Evolutionary conservation across 1,140 invertebrate genomes (phyloP).

Genomic region (Nephotettix cincticeps): DNA sequence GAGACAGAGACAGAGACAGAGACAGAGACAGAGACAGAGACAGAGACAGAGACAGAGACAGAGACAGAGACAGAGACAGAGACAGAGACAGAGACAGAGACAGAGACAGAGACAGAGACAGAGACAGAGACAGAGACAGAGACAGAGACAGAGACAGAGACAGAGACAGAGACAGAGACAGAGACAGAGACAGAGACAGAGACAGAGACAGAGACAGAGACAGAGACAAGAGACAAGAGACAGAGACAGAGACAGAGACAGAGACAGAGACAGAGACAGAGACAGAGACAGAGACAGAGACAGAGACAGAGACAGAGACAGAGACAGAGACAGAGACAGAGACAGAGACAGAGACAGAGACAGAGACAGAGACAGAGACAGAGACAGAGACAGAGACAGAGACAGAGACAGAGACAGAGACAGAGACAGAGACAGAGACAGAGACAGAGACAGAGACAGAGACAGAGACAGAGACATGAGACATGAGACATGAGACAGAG

Average conservation of each 20-base stretch:
- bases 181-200: constrained; percentile 20
- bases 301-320: constrained; percentile 15
- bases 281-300: background rate
- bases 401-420: constrained; percentile 16
- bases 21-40: constrained; percentile 23
- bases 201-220: constrained; percentile 21
- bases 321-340: constrained; percentile 25
- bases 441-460: constrained; percentile 20
- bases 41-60: constrained; percentile 17
- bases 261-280: constrained; percentile 23
- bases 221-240: no score
- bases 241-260: constrained; percentile 25
- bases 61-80: constrained; percentile 25
- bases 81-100: constrained; percentile 22
- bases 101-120: constrained; percentile 24
- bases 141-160: constrained; percentile 25
- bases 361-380: constrained; percentile 16
- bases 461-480: constrained; percentile 22
- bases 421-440: constrained; percentile 17
- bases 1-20: constrained; percentile 28
- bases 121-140: constrained; percentile 26
- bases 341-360: constrained; percentile 18
- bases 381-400: constrained; percentile 18
- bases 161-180: constrained; percentile 15
- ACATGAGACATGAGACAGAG: no score